Percentiles rank a stretch among this genome's conserved stretches.
Conservation (phyloP, 2,888 invertebrate genomes). For the Yponomeuta cagnagella region DNA sequence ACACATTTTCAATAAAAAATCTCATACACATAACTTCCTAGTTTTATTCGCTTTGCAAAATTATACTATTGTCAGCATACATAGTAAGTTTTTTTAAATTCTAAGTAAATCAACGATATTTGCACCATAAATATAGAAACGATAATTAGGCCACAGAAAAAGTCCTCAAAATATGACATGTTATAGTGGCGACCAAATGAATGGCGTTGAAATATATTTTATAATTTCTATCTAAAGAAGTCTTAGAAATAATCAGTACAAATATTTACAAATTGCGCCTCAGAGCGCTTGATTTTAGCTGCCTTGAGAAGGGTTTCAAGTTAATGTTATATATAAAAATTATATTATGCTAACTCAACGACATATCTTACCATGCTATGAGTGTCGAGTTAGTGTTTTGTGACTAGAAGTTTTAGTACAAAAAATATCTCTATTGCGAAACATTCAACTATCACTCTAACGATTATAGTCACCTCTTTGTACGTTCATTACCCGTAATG, state of each 20-base stretch:
- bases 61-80: slow-evolving; percentile 9
- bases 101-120: background rate
- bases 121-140: background rate
- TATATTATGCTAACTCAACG: slow-evolving; percentile 29
- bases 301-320: slow-evolving; percentile 59
- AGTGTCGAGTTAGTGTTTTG: background rate
- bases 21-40: background rate
- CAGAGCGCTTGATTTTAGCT: slow-evolving; percentile 57
- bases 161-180: background rate
- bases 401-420: slow-evolving; percentile 6
- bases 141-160: background rate
- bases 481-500: slow-evolving; percentile 50
- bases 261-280: slow-evolving; percentile 62
- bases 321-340: slow-evolving; percentile 32
- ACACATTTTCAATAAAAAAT: background rate
- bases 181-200: background rate
- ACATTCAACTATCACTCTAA: slow-evolving; percentile 35
- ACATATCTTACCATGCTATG: slow-evolving; percentile 30
- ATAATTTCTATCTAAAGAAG: slow-evolving; percentile 51
- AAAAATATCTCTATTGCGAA: background rate
- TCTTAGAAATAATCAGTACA: slow-evolving; percentile 57
- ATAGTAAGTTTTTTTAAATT: background rate
- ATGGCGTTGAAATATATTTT: background rate
- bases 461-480: slow-evolving; percentile 68
- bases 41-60: slow-evolving; percentile 11